phyloP scores from a whole-genome alignment of 2,113 vertebrate species.

The Nettapus auritus region DNA sequence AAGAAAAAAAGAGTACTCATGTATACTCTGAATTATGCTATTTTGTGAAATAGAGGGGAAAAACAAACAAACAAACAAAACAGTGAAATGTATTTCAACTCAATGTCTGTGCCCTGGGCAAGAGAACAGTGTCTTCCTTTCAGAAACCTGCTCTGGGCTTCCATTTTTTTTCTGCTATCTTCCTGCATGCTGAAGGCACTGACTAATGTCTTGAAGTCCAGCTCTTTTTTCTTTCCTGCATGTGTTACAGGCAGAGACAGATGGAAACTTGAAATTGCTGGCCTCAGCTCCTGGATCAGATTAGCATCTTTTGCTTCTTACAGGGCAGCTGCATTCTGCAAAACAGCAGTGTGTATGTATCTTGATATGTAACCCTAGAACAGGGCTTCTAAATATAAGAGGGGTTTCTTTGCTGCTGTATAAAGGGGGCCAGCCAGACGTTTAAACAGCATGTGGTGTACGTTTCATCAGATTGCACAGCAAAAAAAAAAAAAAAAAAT shows the following conservation, averaged over 20 bases:
- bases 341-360: conserved; percentile 77
- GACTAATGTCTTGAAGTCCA: background rate
- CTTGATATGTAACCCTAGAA: conserved; percentile 86
- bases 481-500: background rate
- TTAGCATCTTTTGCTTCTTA: conserved; percentile 66
- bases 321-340: conserved; percentile 81
- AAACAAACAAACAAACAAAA: background rate
- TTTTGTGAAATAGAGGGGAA: background rate
- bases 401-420: background rate
- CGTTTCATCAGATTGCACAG: background rate
- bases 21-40: background rate
- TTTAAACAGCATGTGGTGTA: background rate
- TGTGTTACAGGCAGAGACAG: conserved; percentile 82
- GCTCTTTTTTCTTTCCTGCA: conserved; percentile 30
- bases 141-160: background rate
- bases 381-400: conserved; percentile 83
- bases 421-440: conserved; percentile 15
- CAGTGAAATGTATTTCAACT: background rate
- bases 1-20: background rate
- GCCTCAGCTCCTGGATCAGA: conserved; percentile 79
- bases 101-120: background rate
- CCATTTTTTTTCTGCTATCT: background rate
- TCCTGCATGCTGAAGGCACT: background rate
- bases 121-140: background rate
- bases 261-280: conserved; percentile 77